phyloP scores from a whole-genome alignment of 2,888 invertebrate species.

The Cyclophora albipunctata region DNA sequence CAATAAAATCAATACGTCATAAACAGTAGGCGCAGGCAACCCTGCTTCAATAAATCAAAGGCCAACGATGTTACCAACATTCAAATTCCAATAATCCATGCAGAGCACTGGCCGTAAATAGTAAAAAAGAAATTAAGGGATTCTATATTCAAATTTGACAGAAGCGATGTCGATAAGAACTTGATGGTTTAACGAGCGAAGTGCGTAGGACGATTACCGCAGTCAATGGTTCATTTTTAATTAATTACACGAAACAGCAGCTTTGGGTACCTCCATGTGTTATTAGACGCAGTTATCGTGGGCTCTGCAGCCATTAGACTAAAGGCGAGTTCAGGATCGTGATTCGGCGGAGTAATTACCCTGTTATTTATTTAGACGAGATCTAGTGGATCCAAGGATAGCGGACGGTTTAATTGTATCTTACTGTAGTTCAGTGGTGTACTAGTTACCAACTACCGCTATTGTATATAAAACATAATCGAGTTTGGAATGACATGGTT shows the following conservation, averaged over 20 bases:
- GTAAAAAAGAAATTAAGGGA: slow-evolving; percentile 61
- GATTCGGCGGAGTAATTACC: slow-evolving; percentile 69
- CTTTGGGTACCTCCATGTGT: slow-evolving; percentile 38
- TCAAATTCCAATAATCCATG: slow-evolving; percentile 66
- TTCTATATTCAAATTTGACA: slow-evolving; percentile 68
- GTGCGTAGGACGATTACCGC: slow-evolving; percentile 58
- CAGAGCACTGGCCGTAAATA: slow-evolving; percentile 51
- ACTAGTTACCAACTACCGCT: too few species aligned
- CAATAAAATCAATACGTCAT: slow-evolving; percentile 59
- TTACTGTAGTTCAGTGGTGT: slow-evolving; percentile 48
- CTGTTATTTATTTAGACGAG: slow-evolving; percentile 59
- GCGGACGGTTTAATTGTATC: slow-evolving; percentile 65
- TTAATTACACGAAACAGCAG: slow-evolving; percentile 50
- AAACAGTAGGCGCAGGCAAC: slow-evolving; percentile 53
- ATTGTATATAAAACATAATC: too few species aligned
- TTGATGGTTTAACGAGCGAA: slow-evolving; percentile 60
- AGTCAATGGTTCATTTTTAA: slow-evolving; percentile 60
- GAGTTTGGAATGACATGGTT: too few species aligned
- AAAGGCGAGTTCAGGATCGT: slow-evolving; percentile 54
- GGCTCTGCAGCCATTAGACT: slow-evolving; percentile 49
- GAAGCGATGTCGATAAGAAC: slow-evolving; percentile 66
- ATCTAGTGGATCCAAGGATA: slow-evolving; percentile 62
- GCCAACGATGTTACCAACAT: slow-evolving; percentile 46
- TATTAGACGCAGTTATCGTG: slow-evolving; percentile 47
- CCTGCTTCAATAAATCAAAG: slow-evolving; percentile 62